Conservation (phyloP, 1,140 invertebrate species). For the Adoxophyes honmai region DNA sequence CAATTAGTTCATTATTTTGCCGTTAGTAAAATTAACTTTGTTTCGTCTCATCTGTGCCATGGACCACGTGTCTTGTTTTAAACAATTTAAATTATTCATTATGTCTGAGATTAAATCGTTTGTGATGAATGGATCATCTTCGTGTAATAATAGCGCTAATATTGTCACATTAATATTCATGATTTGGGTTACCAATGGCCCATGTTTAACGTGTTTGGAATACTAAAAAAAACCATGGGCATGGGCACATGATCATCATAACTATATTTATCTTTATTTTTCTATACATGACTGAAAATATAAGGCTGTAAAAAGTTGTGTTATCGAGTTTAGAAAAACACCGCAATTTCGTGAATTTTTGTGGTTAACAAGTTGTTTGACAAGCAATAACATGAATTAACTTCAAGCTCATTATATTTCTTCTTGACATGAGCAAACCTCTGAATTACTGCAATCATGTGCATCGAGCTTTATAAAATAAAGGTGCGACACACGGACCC, state of each 20-base stretch:
- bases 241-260: too few relatives aligned
- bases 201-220: conserved; percentile 18
- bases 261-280: too few relatives aligned
- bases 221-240: too few relatives aligned
- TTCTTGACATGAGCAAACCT: too few relatives aligned
- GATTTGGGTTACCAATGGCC: not conserved
- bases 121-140: conserved; percentile 23
- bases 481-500: conserved; percentile 4
- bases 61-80: conserved; percentile 12
- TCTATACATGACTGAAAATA: too few relatives aligned
- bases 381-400: too few relatives aligned
- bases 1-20: not conserved
- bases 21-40: not conserved
- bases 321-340: too few relatives aligned
- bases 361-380: too few relatives aligned
- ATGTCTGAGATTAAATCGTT: conserved; percentile 25
- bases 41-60: not conserved
- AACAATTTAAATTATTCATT: conserved; percentile 26
- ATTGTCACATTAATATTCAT: conserved; percentile 24
- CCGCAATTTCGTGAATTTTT: too few relatives aligned
- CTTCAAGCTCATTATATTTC: too few relatives aligned
- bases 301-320: too few relatives aligned
- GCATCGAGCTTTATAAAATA: not conserved
- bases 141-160: not conserved
- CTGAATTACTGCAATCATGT: too few relatives aligned